Evolutionary conservation across 1,140 invertebrate species (phyloP).

Genomic region (Steinernema feltiae): DNA sequence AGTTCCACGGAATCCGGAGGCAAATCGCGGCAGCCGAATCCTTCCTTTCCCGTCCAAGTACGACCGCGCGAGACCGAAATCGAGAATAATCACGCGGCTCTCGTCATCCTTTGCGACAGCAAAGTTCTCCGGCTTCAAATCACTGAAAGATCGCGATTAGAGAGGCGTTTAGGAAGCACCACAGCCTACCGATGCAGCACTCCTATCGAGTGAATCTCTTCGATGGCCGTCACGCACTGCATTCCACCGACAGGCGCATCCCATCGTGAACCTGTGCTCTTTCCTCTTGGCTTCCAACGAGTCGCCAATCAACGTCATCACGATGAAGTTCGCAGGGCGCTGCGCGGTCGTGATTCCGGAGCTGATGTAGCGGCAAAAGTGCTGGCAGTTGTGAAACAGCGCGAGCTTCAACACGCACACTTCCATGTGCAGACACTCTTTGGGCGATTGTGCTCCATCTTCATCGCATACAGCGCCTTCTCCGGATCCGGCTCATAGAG

Average conservation of each 20-base stretch:
- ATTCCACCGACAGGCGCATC: slow-evolving; percentile 16
- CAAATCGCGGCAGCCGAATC: slow-evolving; percentile 19
- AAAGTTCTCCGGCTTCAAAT: slow-evolving; percentile 29
- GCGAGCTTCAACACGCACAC: neutral
- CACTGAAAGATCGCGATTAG: slow-evolving; percentile 21
- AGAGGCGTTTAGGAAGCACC: slow-evolving; percentile 13
- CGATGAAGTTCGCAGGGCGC: slow-evolving; percentile 9
- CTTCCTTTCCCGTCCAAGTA: slow-evolving; percentile 18
- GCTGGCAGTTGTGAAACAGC: neutral
- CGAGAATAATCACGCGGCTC: slow-evolving; percentile 19
- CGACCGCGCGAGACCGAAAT: slow-evolving; percentile 28
- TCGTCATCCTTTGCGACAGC: slow-evolving; percentile 18
- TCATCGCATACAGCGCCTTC: no score
- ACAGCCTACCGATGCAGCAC: slow-evolving; percentile 28
- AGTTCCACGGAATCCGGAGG: slow-evolving; percentile 26
- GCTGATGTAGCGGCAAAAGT: slow-evolving; percentile 11
- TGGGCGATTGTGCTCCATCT: no score
- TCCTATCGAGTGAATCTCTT: slow-evolving; percentile 17
- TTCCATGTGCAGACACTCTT: no score
- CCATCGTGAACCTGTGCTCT: neutral
- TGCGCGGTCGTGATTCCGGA: neutral
- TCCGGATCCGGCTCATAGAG: no score
- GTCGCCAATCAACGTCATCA: slow-evolving; percentile 22
- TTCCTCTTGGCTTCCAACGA: slow-evolving; percentile 7
- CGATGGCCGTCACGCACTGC: slow-evolving; percentile 15